These are phyloP conservation scores for Toxostoma redivivum DNA, from an alignment of 2,113 vertebrate species.

Conservation along the genomic window DNA sequence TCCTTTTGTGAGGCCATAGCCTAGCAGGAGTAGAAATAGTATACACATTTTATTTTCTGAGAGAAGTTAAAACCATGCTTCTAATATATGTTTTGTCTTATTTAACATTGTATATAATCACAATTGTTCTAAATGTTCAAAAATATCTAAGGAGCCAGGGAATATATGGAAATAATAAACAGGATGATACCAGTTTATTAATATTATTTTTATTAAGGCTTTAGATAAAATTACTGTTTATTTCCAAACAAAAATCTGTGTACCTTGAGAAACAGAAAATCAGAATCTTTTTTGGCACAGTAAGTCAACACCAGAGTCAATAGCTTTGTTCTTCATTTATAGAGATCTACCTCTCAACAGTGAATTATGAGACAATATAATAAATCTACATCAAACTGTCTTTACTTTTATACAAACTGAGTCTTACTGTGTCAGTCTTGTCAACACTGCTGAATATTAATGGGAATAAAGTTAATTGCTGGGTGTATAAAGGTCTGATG, in stretches of 20 bases:
- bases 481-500: conserved; percentile 77
- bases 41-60: not conserved
- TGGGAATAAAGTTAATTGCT: conserved; percentile 87
- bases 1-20: not conserved
- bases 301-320: conserved; percentile 73
- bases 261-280: conserved; percentile 67
- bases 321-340: conserved; percentile 76
- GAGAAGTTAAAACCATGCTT: conserved; percentile 21
- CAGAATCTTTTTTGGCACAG: conserved; percentile 68
- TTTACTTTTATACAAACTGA: conserved; percentile 81
- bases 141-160: not conserved
- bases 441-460: conserved; percentile 84
- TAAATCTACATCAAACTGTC: conserved; percentile 76
- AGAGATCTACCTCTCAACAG: conserved; percentile 58
- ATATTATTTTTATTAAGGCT: conserved; percentile 48
- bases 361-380: conserved; percentile 77
- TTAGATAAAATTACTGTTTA: conserved; percentile 79
- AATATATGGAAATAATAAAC: conserved; percentile 18
- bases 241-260: conserved; percentile 72
- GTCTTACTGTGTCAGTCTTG: conserved; percentile 80
- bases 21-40: not conserved
- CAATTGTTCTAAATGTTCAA: conserved; percentile 24
- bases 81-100: conserved; percentile 22
- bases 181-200: conserved; percentile 19
- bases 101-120: conserved; percentile 8